Evolutionary conservation across 1,140 invertebrate species (phyloP), one percentile per base, ranked within the genome.

Genomic region (Pissodes strobi): DNA sequence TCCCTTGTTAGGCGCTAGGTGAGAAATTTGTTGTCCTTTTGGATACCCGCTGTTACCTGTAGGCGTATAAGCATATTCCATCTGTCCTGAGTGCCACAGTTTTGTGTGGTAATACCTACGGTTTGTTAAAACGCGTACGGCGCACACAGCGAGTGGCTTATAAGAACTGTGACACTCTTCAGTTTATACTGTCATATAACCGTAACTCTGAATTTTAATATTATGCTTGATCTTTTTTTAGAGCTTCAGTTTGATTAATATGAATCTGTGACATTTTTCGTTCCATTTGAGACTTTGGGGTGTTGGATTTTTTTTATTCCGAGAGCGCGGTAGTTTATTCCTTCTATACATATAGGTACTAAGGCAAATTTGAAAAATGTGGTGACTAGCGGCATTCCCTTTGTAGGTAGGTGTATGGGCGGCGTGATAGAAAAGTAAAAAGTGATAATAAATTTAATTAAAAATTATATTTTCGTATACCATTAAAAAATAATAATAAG

Each of bases 11-110:
- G 69, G 57, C 67, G 66, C 67, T 71, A 74, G 72, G 72, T 74
- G 72, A 74, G 72, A 74, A 74, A 74, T 74, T 74, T 73, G 72
- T 74, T 74, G 72, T 74, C 71, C 66, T 58, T 43, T 63, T 59
- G 71, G 69, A 66, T 57, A 64, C 72, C 72, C 66, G 69, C 59
- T 49, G 72, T 41, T 58, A 55, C 19, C 59, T 27, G 59, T 51
- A 53, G 59, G 59, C 58, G 59, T 19, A 52, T 62, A 59, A 25
- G 38, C 53, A 22, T 43, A 22, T 49, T 23, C 13, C 19, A 30
- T 22, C n/a, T 6, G 25, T 49, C 15, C 0, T 27, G 17, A 12
- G 12, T 49, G 25, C 22, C 22, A 27, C 46, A 19, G 18, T 49
- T 49, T 49, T 23, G 3, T 22, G 12, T 27, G 25, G 25, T 27